Conservation (phyloP, 1,140 invertebrate genomes). For the Micrasema longulum region DNA sequence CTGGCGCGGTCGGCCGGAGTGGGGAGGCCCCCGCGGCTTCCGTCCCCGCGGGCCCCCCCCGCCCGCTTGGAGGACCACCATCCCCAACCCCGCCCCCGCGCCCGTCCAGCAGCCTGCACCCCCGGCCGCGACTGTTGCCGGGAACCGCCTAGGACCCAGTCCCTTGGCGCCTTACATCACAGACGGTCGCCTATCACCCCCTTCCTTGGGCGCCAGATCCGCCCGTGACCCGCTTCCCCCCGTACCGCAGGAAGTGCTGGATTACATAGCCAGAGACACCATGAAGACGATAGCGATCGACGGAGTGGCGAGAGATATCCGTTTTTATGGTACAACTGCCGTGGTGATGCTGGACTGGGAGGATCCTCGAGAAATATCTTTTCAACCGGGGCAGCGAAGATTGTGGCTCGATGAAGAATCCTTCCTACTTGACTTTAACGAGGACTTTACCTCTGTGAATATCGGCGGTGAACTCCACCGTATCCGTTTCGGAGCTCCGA, state of each 20-base stretch:
- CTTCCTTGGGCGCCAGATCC: conserved; percentile 58
- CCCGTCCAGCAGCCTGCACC: conserved; percentile 50
- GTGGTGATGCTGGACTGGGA: conserved; percentile 86
- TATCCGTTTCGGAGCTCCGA: conserved; percentile 91
- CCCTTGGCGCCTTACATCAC: conserved; percentile 59
- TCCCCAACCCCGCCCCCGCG: no score
- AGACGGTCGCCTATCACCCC: conserved; percentile 58
- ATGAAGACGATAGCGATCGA: conserved; percentile 89
- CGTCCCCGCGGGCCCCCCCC: background rate
- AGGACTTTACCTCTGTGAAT: conserved; percentile 77
- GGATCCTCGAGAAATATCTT: conserved; percentile 87
- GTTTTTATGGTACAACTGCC: conserved; percentile 87
- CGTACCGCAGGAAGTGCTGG: conserved; percentile 70
- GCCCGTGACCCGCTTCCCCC: conserved; percentile 65
- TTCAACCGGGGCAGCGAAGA: conserved; percentile 76
- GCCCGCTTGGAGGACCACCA: conserved; percentile 52
- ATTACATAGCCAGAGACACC: conserved; percentile 74
- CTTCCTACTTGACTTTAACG: conserved; percentile 76
- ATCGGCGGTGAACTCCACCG: conserved; percentile 79
- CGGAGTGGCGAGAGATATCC: conserved; percentile 82
- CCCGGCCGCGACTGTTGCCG: background rate
- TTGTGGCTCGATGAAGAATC: conserved; percentile 80
- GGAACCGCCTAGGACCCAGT: conserved; percentile 29
- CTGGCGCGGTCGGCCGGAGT: conserved; percentile 54
- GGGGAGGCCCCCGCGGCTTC: conserved; percentile 56